Conservation (phyloP, 2,888 invertebrate genomes). For the Drosophila conformis region DNA sequence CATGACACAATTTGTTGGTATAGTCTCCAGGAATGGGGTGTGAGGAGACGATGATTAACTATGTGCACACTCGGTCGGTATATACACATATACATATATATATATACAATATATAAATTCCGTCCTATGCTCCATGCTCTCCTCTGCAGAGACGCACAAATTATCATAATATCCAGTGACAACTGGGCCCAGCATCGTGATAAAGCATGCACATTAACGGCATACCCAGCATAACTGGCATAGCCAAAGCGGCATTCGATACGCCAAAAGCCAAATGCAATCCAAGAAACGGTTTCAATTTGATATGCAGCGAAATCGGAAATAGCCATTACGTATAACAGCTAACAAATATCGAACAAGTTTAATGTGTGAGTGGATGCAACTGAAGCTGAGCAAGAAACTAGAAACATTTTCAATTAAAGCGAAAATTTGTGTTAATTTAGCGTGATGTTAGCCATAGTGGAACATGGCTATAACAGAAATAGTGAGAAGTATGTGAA, state of each 20-base stretch:
- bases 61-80: conserved; percentile 2
- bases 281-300: background rate
- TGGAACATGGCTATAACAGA: too few relatives aligned
- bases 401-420: background rate
- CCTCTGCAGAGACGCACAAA: conserved; percentile 8
- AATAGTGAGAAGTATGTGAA: background rate
- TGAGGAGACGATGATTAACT: conserved; percentile 10
- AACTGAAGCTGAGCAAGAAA: background rate
- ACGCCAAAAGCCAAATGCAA: background rate
- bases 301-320: background rate
- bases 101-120: background rate
- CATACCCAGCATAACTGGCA: background rate
- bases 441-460: too few relatives aligned
- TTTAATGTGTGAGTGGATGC: background rate
- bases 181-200: conserved; percentile 6
- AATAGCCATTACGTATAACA: background rate
- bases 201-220: background rate
- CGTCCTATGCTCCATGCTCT: background rate
- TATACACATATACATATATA: background rate
- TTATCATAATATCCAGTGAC: conserved; percentile 30
- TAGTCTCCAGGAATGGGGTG: conserved; percentile 2
- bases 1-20: conserved; percentile 13
- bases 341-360: background rate
- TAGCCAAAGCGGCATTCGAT: background rate
- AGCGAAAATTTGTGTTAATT: background rate